phyloP scores from a whole-genome alignment of 2,888 invertebrate genomes.

The Notocelia uddmanniana region DNA sequence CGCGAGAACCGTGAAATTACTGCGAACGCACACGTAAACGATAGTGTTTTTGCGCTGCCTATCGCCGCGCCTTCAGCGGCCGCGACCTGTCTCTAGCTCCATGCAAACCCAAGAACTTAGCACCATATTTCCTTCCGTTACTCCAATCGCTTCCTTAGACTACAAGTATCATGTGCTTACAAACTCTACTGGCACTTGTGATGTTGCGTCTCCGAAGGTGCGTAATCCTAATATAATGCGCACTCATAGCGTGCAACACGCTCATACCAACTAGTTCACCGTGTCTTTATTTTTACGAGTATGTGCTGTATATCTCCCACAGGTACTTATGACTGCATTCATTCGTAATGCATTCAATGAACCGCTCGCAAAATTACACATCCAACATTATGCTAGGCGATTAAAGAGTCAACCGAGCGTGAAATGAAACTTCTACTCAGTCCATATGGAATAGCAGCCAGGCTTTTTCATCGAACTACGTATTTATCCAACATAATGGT shows the following conservation, averaged over 20 bases:
- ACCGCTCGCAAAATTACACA: conserved; percentile 30
- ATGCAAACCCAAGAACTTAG: background rate
- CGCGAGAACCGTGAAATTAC: conserved; percentile 75
- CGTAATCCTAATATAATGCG: background rate
- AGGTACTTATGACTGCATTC: background rate
- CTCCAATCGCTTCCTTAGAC: background rate
- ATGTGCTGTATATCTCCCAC: conserved; percentile 8
- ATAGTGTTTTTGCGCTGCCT: conserved; percentile 51
- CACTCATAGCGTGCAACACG: conserved; percentile 6
- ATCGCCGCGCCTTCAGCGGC: conserved; percentile 16
- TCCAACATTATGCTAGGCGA: conserved; percentile 52
- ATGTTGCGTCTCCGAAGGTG: background rate
- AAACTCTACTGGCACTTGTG: background rate
- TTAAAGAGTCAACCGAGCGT: conserved; percentile 68
- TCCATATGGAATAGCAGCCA: conserved; percentile 43
- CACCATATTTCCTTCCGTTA: background rate
- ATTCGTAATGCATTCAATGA: conserved; percentile 31
- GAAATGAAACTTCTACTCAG: conserved; percentile 67
- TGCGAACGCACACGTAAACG: conserved; percentile 57
- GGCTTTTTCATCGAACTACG: conserved; percentile 47
- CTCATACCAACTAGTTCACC: background rate
- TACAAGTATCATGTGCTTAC: background rate
- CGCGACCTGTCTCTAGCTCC: background rate
- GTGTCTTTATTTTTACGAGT: conserved; percentile 17
- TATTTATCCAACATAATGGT: conserved; percentile 53